Conservation (phyloP, 2,113 vertebrate genomes). For the Pteronura brasiliensis region DNA sequence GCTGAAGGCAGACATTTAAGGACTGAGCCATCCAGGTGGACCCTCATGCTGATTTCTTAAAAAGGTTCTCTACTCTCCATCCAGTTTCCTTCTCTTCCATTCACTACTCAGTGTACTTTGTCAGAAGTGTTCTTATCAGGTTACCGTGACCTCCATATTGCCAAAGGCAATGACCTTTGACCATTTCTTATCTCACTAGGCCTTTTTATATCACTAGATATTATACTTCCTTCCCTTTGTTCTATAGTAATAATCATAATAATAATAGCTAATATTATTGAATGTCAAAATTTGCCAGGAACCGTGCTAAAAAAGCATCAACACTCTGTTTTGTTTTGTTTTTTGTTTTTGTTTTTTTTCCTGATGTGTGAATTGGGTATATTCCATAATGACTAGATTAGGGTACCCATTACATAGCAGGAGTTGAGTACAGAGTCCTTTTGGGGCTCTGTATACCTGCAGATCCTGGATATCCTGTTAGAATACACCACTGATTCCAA, state of each 20-base stretch:
- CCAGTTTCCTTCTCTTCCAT: background rate
- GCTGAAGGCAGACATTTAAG: too few species aligned
- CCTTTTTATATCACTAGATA: background rate
- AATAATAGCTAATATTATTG: background rate
- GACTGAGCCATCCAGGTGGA: too few species aligned
- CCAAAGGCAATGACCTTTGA: background rate
- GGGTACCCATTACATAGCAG: background rate
- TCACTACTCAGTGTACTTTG: background rate
- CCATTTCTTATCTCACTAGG: background rate
- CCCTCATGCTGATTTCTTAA: background rate
- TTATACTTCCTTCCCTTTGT: background rate
- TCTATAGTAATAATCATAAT: background rate
- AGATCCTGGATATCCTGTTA: background rate
- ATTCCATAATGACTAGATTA: background rate
- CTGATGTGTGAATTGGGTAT: background rate
- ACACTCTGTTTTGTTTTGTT: background rate
- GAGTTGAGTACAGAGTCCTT: background rate
- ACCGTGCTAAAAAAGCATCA: background rate
- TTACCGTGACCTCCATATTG: too few species aligned
- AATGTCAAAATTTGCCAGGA: background rate
- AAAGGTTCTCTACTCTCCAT: background rate
- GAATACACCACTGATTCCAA: background rate
- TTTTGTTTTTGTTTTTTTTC: background rate
- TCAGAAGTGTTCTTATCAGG: background rate
- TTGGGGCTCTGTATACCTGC: background rate